Conservation (phyloP, 2,888 invertebrate species). For the Dynastes hyllus region DNA sequence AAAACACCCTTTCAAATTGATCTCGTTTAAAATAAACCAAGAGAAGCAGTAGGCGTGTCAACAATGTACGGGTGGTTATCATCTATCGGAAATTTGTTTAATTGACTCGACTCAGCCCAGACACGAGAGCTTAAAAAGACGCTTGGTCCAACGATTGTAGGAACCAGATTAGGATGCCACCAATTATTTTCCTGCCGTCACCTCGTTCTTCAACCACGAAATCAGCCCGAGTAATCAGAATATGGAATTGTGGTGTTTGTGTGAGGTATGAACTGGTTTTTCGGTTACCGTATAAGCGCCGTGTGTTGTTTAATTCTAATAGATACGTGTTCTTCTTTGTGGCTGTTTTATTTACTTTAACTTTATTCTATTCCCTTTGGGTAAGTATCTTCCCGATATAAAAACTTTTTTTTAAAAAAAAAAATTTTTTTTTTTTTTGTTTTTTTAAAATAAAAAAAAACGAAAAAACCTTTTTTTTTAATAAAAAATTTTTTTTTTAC, state of each 20-base stretch:
- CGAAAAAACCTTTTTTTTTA: too few relatives aligned
- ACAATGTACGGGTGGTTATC: not conserved
- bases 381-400: too few relatives aligned
- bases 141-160: too few relatives aligned
- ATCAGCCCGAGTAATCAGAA: constrained; percentile 3
- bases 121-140: not conserved
- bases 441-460: too few relatives aligned
- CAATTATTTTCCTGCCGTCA: constrained; percentile 30
- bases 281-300: not conserved
- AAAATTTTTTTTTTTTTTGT: too few relatives aligned
- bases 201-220: constrained; percentile 16
- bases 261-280: constrained; percentile 26
- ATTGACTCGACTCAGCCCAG: constrained; percentile 4
- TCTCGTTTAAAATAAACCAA: too few relatives aligned
- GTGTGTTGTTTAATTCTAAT: constrained; percentile 2
- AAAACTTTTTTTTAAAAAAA: too few relatives aligned
- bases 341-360: too few relatives aligned
- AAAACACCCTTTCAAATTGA: too few relatives aligned
- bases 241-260: constrained; percentile 1
- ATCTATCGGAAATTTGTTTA: constrained; percentile 22
- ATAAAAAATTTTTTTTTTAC: too few relatives aligned
- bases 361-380: too few relatives aligned
- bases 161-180: not conserved
- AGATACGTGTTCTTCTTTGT: not conserved
- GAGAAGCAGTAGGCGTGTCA: too few relatives aligned